Evolutionary conservation across 2,888 invertebrate genomes (phyloP).

Genomic region (Piscicola geometra): DNA sequence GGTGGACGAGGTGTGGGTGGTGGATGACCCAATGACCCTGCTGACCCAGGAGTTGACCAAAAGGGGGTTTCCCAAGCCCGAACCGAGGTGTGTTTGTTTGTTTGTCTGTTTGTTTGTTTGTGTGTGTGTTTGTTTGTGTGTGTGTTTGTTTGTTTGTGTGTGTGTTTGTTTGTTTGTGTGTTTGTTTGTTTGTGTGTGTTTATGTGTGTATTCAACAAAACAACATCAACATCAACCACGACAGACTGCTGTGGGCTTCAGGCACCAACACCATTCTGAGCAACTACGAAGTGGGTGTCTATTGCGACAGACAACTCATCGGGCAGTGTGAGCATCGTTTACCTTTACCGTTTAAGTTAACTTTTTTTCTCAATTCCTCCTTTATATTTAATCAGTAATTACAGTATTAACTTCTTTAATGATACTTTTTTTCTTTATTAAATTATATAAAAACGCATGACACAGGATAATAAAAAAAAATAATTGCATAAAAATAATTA

Average conservation of each 20-base stretch:
- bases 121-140: no score
- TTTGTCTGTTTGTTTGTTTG: no score
- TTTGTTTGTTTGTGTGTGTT: no score
- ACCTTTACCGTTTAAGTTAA: no score
- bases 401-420: no score
- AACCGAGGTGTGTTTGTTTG: conserved; percentile 61
- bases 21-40: conserved; percentile 72
- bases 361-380: neutral
- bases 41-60: conserved; percentile 65
- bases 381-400: neutral
- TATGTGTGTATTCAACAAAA: neutral
- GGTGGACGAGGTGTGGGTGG: conserved; percentile 75
- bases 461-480: no score
- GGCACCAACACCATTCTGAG: conserved; percentile 77
- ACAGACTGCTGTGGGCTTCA: conserved; percentile 70
- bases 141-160: no score
- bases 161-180: no score
- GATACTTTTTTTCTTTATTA: no score
- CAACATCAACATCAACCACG: conserved; percentile 20
- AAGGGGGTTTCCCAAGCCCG: conserved; percentile 63
- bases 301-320: conserved; percentile 72
- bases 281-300: conserved; percentile 81
- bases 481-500: no score
- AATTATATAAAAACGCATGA: no score
- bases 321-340: conserved; percentile 68